Percentiles rank a stretch among this genome's conserved stretches.
Conservation (phyloP, 2,888 invertebrate genomes). For the Stenodera caucasica region DNA sequence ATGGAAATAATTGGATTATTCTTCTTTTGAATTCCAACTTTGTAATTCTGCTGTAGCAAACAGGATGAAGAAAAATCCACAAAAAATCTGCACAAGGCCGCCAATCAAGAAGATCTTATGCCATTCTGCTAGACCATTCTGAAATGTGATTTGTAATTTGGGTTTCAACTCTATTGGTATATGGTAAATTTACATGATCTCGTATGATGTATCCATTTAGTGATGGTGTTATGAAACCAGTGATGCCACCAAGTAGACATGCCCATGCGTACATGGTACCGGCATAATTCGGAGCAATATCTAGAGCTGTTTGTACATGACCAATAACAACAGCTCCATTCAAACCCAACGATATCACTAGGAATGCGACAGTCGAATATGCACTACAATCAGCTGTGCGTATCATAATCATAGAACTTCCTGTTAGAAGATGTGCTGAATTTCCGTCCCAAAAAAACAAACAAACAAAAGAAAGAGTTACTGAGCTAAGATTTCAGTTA, state of each 20-base stretch:
- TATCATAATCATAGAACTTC: constrained; percentile 52
- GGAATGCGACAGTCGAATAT: constrained; percentile 32
- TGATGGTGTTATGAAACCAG: constrained; percentile 41
- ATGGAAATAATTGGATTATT: too few relatives aligned
- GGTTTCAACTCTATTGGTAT: too few relatives aligned
- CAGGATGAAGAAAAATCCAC: too few relatives aligned
- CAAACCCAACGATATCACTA: constrained; percentile 38
- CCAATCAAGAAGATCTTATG: constrained; percentile 52
- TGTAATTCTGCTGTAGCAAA: too few relatives aligned
- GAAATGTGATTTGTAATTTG: background rate
- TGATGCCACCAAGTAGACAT: constrained; percentile 41
- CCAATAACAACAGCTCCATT: constrained; percentile 43
- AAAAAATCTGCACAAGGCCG: constrained; percentile 26
- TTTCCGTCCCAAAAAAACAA: background rate
- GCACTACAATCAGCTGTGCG: constrained; percentile 33
- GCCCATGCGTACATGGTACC: constrained; percentile 42
- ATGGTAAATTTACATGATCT: constrained; percentile 31
- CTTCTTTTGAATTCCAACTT: too few relatives aligned
- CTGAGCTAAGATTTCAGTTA: too few relatives aligned
- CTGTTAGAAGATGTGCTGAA: constrained; percentile 61
- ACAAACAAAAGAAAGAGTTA: too few relatives aligned
- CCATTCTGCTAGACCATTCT: constrained; percentile 54
- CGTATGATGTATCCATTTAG: constrained; percentile 36
- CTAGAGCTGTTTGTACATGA: constrained; percentile 42
- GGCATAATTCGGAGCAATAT: constrained; percentile 44